Base-by-base conservation (phyloP, 2,888 invertebrate genomes). In the Hypercompe scribonia region DNA sequence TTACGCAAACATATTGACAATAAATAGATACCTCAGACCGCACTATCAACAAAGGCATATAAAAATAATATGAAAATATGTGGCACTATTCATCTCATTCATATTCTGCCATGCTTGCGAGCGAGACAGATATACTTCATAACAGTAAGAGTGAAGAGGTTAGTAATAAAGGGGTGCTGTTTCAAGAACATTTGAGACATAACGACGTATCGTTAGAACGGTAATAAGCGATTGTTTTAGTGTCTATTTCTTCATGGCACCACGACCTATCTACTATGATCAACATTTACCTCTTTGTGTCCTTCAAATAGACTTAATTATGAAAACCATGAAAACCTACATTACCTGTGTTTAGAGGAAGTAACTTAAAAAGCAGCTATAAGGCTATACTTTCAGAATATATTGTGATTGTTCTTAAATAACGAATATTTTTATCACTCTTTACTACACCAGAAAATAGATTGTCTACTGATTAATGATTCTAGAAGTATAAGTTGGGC, bases 191-290 rank as follows among this genome's bases (percentile, higher is more conserved):
- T 81, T 83, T 77, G 70, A 81, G 76, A 80, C 76, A 81, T 85
- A 81, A 85, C 81, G 82, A 78, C 74, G 80, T 78, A 80, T 82
- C 84, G 80, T 84, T 84, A 83, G 83, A 79, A 79, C 78, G 21
- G 81, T 84, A 79, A 83, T 83, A 83, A 78, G 81, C 80, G 79
- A 83, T 78, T 81, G 80, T 84, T 84, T 84, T 81, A 84, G 80
- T 81, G 77, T 66, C 83, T 75, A 76, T 75, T 74, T 79, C 82
- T 79, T 78, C 76, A 77, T 72, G 77, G 70, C 76, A 76, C 77
- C 64, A 65, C 68, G 74, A 77, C 74, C 77, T 81, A 78, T 76
- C 73, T 79, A 34, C 74, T n/a, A 73, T 78, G 71, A 77, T 70
- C 58, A 64, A 63, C 70, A 72, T 75, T 80, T 78, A 76, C 71